Conservation (phyloP, 2,888 invertebrate genomes). For the Polymixis flavicincta region DNA sequence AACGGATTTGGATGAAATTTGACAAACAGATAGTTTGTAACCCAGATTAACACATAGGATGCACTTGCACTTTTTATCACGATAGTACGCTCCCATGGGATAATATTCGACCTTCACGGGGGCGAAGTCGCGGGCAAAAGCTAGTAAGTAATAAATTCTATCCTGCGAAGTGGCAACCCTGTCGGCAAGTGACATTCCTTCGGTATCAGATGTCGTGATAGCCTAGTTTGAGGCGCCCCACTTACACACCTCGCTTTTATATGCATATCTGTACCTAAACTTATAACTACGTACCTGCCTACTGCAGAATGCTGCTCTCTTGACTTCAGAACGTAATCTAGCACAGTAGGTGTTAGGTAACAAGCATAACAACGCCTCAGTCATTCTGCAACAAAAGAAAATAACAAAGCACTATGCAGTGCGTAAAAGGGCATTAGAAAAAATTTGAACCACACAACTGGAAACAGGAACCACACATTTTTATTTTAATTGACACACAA, state of each 20-base stretch:
- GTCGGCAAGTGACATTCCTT: constrained; percentile 56
- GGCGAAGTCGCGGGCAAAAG: no score
- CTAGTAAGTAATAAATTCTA: no score
- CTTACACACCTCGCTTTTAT: constrained; percentile 53
- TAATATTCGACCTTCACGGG: no score
- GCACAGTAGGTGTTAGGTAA: neutral
- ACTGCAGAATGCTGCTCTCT: constrained; percentile 2
- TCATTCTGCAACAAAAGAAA: neutral
- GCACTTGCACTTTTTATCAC: no score
- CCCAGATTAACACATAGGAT: no score
- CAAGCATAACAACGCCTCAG: neutral
- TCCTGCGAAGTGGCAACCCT: constrained; percentile 37
- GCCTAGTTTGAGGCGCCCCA: constrained; percentile 74
- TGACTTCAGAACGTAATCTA: neutral
- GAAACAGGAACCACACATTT: neutral
- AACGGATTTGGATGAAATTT: no score
- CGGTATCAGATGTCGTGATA: constrained; percentile 74
- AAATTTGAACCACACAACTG: neutral
- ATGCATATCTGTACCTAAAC: constrained; percentile 27
- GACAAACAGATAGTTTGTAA: no score
- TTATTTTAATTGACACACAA: neutral
- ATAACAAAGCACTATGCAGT: neutral
- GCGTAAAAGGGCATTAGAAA: neutral
- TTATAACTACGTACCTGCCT: neutral
- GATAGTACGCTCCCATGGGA: no score